Base-by-base conservation (phyloP, 2,888 invertebrate species). In the Diaphora mendica region DNA sequence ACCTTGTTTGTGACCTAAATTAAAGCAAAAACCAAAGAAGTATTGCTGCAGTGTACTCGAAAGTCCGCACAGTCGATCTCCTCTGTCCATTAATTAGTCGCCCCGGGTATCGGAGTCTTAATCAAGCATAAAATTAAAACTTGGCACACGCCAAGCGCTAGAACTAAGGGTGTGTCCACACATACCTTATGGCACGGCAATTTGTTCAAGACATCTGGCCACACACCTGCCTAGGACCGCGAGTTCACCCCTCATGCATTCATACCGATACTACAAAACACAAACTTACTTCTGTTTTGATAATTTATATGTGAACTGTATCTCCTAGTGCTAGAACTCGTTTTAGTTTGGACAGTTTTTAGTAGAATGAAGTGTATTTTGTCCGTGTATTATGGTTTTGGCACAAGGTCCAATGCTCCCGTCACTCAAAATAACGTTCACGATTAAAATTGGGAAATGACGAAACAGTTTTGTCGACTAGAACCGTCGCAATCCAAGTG, bases 41-140 rank as follows among this genome's bases (percentile, higher is more conserved):
- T 79, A 86, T 79, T 86, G 83, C 84, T 79, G 85, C 86, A 85
- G 86, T 85, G 81, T 84, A 85, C 83, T 84, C 81, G 86, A 84
- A 84, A 86, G 77, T 81, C 87, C 86, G 85, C 85, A 82, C 84
- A 88, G 88, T 91, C 89, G 91, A 92, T 92, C 93, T 93, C 91
- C 87, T 62, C 62, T 88, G 90, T 89, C 91, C 90, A 94, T 95
- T 94, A 94, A 95, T 95, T 94, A 94, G 93, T 91, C 89, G 89
- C 78, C 90, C 88, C 91, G 89, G 88, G 90, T 89, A 89, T 88
- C 86, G 83, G 77, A 72, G 82, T 79, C 90, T 92, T 95, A 95
- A 95, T 95, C 94, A 95, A 95, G 94, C 95, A 94, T 95, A 95
- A 95, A 95, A 95, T 95, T 95, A 95, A 95, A 94, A 92, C 91